Conservation (phyloP, 2,888 invertebrate species). For the Ypsolopha scabrella region DNA sequence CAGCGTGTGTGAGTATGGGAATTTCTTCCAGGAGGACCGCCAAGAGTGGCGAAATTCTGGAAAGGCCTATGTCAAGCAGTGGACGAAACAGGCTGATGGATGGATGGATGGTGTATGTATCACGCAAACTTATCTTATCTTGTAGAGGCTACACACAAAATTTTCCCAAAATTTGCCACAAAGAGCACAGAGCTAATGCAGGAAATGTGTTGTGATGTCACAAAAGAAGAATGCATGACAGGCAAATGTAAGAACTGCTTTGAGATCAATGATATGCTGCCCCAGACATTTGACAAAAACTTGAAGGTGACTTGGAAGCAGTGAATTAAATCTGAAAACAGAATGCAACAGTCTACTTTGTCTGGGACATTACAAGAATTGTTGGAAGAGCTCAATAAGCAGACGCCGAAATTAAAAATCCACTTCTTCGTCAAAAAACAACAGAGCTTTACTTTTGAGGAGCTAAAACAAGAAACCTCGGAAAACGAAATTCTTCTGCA, state of each 20-base stretch:
- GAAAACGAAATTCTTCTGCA: slow-evolving; percentile 2
- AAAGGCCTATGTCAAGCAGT: too few species aligned
- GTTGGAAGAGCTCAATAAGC: background rate
- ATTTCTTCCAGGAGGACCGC: too few species aligned
- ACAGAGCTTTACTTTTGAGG: background rate
- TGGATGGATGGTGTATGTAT: too few species aligned
- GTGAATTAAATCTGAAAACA: slow-evolving; percentile 1
- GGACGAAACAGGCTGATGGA: too few species aligned
- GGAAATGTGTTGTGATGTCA: slow-evolving; percentile 2
- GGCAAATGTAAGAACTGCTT: background rate
- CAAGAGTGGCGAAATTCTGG: too few species aligned
- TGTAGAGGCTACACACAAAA: slow-evolving; percentile 1
- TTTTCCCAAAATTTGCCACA: background rate
- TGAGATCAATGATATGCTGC: slow-evolving; percentile 2
- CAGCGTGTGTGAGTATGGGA: too few species aligned
- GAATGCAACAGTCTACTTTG: background rate
- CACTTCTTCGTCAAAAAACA: slow-evolving; percentile 1
- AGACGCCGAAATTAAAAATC: background rate
- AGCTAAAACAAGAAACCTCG: background rate
- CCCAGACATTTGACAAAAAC: background rate
- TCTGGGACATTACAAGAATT: background rate
- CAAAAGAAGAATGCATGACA: slow-evolving; percentile 3
- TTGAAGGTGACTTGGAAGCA: background rate
- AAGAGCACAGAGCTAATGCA: background rate
- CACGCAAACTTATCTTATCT: slow-evolving; percentile 4